Base-by-base conservation (phyloP, 2,888 invertebrate species). In the Tricholauxania praeusta region DNA sequence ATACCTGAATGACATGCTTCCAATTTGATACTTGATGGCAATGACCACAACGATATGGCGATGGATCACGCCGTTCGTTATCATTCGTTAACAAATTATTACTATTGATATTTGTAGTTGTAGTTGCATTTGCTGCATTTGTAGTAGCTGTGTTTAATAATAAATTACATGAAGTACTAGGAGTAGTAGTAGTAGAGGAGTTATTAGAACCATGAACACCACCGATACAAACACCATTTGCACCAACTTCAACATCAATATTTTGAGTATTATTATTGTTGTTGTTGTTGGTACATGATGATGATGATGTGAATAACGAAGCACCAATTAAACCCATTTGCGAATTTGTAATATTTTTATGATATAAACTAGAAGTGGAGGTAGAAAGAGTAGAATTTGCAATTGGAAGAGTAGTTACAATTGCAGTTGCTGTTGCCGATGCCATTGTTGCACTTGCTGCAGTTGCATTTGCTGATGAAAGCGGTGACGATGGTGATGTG, bases 1-100 rank as follows among this genome's bases (percentile, higher is more conserved):
- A 87, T 90, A 93, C 93, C 93, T 93, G 93, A 89, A 93, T 93
- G 85, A 93, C 93, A 90, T 93, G 93, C 91, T 93, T 93, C 93
- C 93, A 93, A 89, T 93, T 93, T 80, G 93, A 93, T 85, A 93
- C 89, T 89, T 93, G 93, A 88, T 93, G 92, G 89, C 93, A 93
- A 89, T 93, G 93, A 80, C 93, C 93, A 89, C 93, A 93, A 84
- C 93, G 91, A 85, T 91, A 91, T 83, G 90, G 90, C 86, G 90
- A 89, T 84, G 89, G 89, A 85, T 88, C 88, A 79, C 89, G 87
- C 83, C 87, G 87, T 82, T 86, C 87, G 79, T 81, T 79, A 79
- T 86, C 85, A 82, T 83, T 82, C 81, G 80, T 80, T 80, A 85
- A 81, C 71, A 84, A 79, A 81, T 79, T 81, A 78, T 81, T 79